phyloP scores from a whole-genome alignment of 2,113 vertebrate species.

The Typhlomys cinereus region DNA sequence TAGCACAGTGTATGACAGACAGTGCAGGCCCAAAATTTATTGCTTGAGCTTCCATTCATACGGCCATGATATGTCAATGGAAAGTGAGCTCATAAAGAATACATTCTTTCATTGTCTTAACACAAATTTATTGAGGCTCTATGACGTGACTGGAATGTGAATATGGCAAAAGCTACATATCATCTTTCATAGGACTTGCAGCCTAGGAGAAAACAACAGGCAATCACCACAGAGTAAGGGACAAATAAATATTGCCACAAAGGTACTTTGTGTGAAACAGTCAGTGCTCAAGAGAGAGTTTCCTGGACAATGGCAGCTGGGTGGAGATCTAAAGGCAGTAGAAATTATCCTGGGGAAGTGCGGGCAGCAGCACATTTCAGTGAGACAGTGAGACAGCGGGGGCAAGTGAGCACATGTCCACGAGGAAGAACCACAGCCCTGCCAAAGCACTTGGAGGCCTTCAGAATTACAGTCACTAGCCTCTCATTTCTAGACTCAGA shows the following conservation, averaged over 20 bases:
- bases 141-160: not conserved
- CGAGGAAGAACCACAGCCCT: not conserved
- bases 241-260: not conserved
- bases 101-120: conserved; percentile 1
- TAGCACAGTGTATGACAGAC: not conserved
- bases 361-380: not conserved
- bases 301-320: not conserved
- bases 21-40: not conserved
- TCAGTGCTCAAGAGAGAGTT: not conserved
- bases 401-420: not conserved
- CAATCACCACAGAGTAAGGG: not conserved
- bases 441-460: not conserved
- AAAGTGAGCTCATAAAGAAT: conserved; percentile 42
- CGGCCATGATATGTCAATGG: not conserved
- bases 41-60: not conserved
- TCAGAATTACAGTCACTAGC: not conserved
- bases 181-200: not conserved
- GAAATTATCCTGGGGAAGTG: not conserved
- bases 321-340: not conserved
- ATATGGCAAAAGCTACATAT: not conserved
- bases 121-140: not conserved
- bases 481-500: not conserved
- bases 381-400: not conserved
- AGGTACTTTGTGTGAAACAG: not conserved
- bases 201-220: not conserved